Conservation (phyloP, 2,113 vertebrate genomes). For the Baryphthengus martii region DNA sequence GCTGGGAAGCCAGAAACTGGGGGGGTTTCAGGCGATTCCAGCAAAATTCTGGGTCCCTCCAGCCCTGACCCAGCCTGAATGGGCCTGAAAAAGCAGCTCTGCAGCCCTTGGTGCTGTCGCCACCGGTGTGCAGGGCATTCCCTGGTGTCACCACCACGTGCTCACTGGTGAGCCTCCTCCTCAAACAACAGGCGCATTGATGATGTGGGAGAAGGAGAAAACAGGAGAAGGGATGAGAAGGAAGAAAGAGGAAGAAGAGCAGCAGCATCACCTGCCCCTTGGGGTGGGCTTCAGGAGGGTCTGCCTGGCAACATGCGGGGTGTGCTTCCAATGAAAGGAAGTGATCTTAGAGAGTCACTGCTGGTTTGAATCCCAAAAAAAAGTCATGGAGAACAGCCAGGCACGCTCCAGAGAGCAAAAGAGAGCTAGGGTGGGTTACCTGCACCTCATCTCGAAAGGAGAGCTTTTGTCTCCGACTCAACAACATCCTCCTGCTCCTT, state of each 20-base stretch:
- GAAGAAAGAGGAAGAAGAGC: too few relatives aligned
- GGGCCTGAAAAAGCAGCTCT: neutral
- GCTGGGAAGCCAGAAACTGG: neutral
- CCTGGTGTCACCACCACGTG: neutral
- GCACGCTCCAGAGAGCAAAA: neutral
- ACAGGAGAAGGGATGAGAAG: neutral
- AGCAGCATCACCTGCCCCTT: neutral
- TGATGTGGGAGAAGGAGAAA: too few relatives aligned
- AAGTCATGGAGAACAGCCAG: neutral
- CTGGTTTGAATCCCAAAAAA: neutral
- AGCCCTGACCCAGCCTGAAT: neutral
- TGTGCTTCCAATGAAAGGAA: neutral
- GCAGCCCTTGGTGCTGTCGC: neutral
- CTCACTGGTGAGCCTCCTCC: neutral
- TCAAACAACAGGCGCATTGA: neutral
- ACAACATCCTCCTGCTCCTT: neutral
- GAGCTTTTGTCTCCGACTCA: neutral
- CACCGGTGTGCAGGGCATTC: accelerated
- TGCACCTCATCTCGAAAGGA: neutral
- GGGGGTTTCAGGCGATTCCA: neutral
- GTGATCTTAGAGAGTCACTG: neutral
- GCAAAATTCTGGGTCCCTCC: neutral
- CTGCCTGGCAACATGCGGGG: too few relatives aligned
- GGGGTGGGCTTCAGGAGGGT: neutral
- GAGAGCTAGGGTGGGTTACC: neutral